phyloP scores from a whole-genome alignment of 2,113 vertebrate genomes.

The Corydoras sp. region DNA sequence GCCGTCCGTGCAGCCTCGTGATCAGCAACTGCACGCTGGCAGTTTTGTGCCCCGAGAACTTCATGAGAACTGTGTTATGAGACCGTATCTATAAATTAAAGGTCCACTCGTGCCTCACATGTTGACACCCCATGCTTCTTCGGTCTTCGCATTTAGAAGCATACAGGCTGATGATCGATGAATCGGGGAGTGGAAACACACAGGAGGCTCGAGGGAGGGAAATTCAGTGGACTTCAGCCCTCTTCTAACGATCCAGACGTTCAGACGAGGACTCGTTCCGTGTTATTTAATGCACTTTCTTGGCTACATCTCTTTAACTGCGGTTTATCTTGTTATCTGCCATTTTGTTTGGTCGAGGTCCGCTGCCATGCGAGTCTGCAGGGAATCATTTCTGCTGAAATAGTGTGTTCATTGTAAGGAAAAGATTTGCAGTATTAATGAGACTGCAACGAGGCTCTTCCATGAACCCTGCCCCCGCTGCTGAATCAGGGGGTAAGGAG shows the following conservation, averaged over 20 bases:
- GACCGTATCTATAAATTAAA: no score
- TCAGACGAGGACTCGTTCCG: conserved; percentile 8
- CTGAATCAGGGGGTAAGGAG: neutral
- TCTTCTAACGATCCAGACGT: conserved; percentile 19
- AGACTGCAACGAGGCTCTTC: neutral
- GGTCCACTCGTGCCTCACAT: no score
- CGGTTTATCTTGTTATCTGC: conserved; percentile 27
- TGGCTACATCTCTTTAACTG: conserved; percentile 21
- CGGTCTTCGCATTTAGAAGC: no score
- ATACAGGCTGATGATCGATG: neutral
- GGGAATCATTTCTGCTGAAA: conserved; percentile 27
- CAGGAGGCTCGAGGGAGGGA: neutral
- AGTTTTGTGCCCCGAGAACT: no score
- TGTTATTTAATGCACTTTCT: conserved; percentile 32
- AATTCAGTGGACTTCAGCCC: conserved; percentile 2
- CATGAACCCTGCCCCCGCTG: neutral
- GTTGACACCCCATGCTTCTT: no score
- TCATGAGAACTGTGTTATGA: no score
- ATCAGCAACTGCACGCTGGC: no score
- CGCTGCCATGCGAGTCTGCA: conserved; percentile 8
- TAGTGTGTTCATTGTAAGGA: conserved; percentile 31
- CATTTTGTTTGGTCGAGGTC: conserved; percentile 10
- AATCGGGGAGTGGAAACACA: neutral
- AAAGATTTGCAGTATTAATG: conserved; percentile 43
- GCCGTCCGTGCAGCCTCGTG: no score